Percentiles rank a stretch among this genome's conserved stretches.
These are phyloP conservation scores for Steinernema feltiae DNA, from an alignment of 1,140 invertebrate genomes.

Conservation along the genomic window DNA sequence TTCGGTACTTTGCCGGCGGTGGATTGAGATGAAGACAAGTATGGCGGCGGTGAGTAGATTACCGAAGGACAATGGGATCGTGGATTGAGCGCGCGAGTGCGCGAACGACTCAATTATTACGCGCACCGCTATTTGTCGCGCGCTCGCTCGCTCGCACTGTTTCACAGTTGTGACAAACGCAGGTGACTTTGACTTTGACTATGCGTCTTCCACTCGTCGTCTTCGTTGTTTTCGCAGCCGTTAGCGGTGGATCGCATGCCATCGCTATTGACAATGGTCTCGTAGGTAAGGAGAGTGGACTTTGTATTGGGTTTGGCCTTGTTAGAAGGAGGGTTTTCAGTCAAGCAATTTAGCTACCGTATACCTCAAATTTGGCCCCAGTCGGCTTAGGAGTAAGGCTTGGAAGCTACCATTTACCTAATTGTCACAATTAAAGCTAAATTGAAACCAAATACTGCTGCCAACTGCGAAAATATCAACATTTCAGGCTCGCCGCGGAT, in stretches of 20 bases:
- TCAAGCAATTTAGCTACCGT: not conserved
- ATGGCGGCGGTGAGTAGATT: not conserved
- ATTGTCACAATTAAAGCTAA: too few relatives aligned
- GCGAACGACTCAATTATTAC: conserved; percentile 4
- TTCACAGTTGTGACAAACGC: not conserved
- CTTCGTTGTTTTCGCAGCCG: not conserved
- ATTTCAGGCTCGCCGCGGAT: conserved; percentile 34
- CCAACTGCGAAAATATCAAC: too few relatives aligned
- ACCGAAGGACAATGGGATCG: not conserved
- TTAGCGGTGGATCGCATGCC: not conserved
- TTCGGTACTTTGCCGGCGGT: too few relatives aligned
- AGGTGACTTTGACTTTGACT: not conserved
- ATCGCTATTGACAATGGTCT: conserved; percentile 9
- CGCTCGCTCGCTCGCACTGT: not conserved
- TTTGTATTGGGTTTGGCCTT: not conserved
- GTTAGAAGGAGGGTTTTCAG: too few relatives aligned
- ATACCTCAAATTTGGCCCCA: not conserved
- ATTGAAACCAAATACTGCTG: too few relatives aligned
- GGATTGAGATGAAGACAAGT: not conserved
- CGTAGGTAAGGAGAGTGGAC: not conserved
- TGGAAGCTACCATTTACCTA: too few relatives aligned
- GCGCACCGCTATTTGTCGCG: conserved; percentile 11
- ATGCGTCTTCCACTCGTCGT: not conserved
- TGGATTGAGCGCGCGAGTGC: not conserved
- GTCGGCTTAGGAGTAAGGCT: too few relatives aligned